Percentiles rank a stretch among this genome's conserved stretches.
These are phyloP conservation scores for Heliconius hewitsoni DNA, from an alignment of 1,140 invertebrate genomes.

Conservation along the genomic window DNA sequence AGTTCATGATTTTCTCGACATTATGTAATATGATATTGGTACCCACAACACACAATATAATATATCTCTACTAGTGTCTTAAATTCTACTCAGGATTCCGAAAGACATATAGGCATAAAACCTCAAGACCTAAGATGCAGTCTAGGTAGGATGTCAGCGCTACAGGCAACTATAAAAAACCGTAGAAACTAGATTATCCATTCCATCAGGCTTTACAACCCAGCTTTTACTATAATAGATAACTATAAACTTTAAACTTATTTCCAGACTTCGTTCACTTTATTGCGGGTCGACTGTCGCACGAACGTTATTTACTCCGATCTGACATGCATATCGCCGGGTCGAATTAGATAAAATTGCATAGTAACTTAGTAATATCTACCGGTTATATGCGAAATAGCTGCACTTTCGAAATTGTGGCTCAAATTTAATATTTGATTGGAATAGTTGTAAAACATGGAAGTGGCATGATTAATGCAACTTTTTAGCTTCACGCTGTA, in stretches of 20 bases:
- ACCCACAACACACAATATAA: too few relatives aligned
- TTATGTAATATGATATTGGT: too few relatives aligned
- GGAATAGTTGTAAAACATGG: background rate
- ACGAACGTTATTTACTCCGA: slow-evolving; percentile 6
- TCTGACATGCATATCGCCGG: background rate
- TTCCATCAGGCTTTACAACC: background rate
- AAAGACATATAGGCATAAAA: too few relatives aligned
- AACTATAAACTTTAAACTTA: slow-evolving; percentile 10
- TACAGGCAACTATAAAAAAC: background rate
- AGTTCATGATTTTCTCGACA: too few relatives aligned
- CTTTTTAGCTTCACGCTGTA: background rate
- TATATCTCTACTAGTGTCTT: too few relatives aligned
- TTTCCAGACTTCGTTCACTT: slow-evolving; percentile 7
- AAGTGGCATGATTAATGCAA: background rate
- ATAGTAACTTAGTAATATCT: background rate
- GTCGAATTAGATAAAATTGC: slow-evolving; percentile 8
- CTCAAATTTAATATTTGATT: background rate
- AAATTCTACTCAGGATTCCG: too few relatives aligned
- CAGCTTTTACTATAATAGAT: slow-evolving; percentile 12
- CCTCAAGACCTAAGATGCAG: background rate
- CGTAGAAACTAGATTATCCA: background rate
- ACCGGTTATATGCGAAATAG: background rate
- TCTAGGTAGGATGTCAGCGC: background rate
- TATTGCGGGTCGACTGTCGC: background rate
- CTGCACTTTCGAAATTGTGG: background rate